Conservation (phyloP, 2,113 vertebrate genomes). For the Eurystomus gularis region DNA sequence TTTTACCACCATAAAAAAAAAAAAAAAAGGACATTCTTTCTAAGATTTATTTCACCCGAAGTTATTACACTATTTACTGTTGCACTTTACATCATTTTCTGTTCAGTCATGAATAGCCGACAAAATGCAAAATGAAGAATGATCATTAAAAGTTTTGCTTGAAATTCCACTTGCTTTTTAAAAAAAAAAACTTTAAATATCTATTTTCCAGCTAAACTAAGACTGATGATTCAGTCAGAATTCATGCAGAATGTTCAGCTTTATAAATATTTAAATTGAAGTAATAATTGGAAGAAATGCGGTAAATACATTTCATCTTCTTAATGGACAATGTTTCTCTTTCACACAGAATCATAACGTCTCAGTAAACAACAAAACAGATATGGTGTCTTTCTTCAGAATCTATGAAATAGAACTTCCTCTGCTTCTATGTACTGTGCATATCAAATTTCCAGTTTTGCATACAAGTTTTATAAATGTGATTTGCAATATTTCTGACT, state of each 20-base stretch:
- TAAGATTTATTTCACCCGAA: not conserved
- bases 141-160: not conserved
- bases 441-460: not conserved
- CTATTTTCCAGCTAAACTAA: slow-evolving; percentile 2
- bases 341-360: slow-evolving; percentile 13
- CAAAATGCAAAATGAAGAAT: not conserved
- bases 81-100: not conserved
- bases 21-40: not conserved
- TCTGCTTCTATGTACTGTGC: not conserved
- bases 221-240: slow-evolving; percentile 42
- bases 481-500: not conserved
- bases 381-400: not conserved
- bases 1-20: not conserved
- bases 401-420: slow-evolving; percentile 2
- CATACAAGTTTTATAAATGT: not conserved
- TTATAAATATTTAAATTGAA: slow-evolving; percentile 70
- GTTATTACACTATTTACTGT: not conserved
- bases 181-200: not conserved
- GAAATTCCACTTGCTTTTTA: not conserved
- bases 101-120: not conserved
- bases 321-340: slow-evolving; percentile 36
- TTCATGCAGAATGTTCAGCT: slow-evolving; percentile 47
- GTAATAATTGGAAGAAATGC: slow-evolving; percentile 55
- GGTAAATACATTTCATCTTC: slow-evolving; percentile 24
- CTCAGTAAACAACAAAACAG: not conserved